Evolutionary conservation across 2,797 vertebrate genomes (phyloP).

Genomic region (Darevskia mixta): DNA sequence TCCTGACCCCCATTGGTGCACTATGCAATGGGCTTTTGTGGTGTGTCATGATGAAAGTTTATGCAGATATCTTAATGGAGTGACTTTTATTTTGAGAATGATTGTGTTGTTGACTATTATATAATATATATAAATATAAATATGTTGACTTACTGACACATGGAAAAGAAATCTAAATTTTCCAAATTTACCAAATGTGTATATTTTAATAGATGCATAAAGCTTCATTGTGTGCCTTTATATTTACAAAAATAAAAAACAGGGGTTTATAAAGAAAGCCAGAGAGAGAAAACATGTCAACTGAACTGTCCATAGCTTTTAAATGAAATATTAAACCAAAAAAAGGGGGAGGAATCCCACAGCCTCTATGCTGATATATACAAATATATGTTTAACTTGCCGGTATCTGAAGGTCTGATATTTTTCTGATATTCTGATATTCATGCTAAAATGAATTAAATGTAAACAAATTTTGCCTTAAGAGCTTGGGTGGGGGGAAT

Average conservation of each 20-base stretch:
- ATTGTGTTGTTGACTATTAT: conserved; percentile 76
- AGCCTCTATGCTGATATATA: conserved; percentile 24
- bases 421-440: too few species aligned
- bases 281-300: conserved; percentile 59
- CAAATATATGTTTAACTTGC: conserved; percentile 55
- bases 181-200: conserved; percentile 85
- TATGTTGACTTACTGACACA: conserved; percentile 70
- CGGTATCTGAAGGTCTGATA: conserved; percentile 52
- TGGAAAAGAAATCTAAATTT: conserved; percentile 80
- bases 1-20: conserved; percentile 87
- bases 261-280: conserved; percentile 68
- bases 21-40: conserved; percentile 90
- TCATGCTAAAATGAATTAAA: conserved; percentile 53
- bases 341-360: conserved; percentile 24
- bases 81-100: conserved; percentile 83
- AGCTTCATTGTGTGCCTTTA: conserved; percentile 85
- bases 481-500: conserved; percentile 46
- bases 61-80: conserved; percentile 85
- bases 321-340: conserved; percentile 55
- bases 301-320: conserved; percentile 67
- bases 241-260: conserved; percentile 66
- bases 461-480: conserved; percentile 65
- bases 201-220: conserved; percentile 89
- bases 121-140: conserved; percentile 37
- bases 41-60: conserved; percentile 86